Base-by-base conservation (phyloP, 2,113 vertebrate species). In the Dromiciops gliroides region DNA sequence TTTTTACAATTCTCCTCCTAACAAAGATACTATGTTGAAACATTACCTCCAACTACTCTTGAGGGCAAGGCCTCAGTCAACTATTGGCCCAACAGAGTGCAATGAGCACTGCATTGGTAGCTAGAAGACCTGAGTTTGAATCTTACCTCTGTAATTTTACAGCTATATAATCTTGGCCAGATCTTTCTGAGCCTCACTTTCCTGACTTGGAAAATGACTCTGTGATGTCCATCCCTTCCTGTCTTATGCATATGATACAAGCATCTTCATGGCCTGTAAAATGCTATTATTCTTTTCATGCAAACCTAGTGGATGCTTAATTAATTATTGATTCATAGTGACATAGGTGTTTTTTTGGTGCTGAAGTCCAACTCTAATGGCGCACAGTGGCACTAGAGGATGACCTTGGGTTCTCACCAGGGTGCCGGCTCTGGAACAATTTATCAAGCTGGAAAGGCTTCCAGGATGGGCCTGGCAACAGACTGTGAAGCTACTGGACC, bases 401-500 rank as follows among this genome's bases (percentile, higher is more conserved):
- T 83, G 67, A 83, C 67, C 37, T 83, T 83, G 67, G 67, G 67
- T 8, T 83, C n/a, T 83, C 67, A 83, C 37, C 67, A 83, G 37
- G 60, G 2, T 83, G 67, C 67, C 37, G 44, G n/a, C n/a, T 83
- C 67, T 83, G 67, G 67, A 83, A 83, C 37, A 44, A 44, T 83
- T 83, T 83, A 83, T 83, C 37, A 23, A 83, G 67, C 67, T 83
- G 6, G n/a, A 83, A 44, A 44, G 37, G n/a, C 19, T 83, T 83
- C n/a, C 67, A 83, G n/a, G n/a, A 83, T 83, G 67, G n/a, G n/a
- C n/a, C 67, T 83, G 67, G 67, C 67, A 83, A n/a, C 67, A 83
- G 67, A 83, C n/a, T 44, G n/a, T 44, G 16, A 19, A 44, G 37
- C 67, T 83, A 83, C 67, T 44, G 37, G 67, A 83, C 67, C 67